These are phyloP conservation scores for Carapus acus DNA, from an alignment of 2,797 vertebrate species.

Conservation along the genomic window DNA sequence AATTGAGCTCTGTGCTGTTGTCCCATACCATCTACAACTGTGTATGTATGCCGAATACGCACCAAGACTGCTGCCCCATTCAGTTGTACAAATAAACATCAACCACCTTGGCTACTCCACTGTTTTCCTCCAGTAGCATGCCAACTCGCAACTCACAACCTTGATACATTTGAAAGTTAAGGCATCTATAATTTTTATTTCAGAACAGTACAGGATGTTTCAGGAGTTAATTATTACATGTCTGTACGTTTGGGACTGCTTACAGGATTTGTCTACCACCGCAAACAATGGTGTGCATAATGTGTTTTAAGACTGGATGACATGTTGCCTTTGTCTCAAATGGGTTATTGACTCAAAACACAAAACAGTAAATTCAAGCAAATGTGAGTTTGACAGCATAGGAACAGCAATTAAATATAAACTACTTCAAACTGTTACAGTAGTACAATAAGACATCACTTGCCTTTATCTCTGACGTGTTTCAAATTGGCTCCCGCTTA, in stretches of 20 bases:
- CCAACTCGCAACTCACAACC: background rate
- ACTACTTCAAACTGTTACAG: slow-evolving; percentile 32
- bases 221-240: slow-evolving; percentile 30
- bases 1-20: slow-evolving; percentile 56
- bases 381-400: slow-evolving; percentile 7
- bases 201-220: slow-evolving; percentile 22
- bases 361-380: slow-evolving; percentile 4
- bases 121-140: background rate
- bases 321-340: slow-evolving; percentile 26
- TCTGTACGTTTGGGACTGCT: slow-evolving; percentile 15
- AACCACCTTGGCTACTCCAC: slow-evolving; percentile 30
- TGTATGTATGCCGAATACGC: slow-evolving; percentile 52
- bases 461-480: slow-evolving; percentile 13
- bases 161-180: background rate
- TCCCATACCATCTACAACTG: slow-evolving; percentile 49
- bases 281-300: slow-evolving; percentile 9
- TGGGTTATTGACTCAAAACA: slow-evolving; percentile 2
- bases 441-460: slow-evolving; percentile 41
- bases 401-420: slow-evolving; percentile 10
- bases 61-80: slow-evolving; percentile 60
- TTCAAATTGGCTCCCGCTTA: slow-evolving; percentile 18
- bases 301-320: slow-evolving; percentile 2
- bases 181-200: slow-evolving; percentile 48
- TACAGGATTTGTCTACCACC: background rate
- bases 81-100: slow-evolving; percentile 67